These are phyloP conservation scores for Allygus modestus DNA, from an alignment of 2,888 invertebrate genomes.

Conservation along the genomic window DNA sequence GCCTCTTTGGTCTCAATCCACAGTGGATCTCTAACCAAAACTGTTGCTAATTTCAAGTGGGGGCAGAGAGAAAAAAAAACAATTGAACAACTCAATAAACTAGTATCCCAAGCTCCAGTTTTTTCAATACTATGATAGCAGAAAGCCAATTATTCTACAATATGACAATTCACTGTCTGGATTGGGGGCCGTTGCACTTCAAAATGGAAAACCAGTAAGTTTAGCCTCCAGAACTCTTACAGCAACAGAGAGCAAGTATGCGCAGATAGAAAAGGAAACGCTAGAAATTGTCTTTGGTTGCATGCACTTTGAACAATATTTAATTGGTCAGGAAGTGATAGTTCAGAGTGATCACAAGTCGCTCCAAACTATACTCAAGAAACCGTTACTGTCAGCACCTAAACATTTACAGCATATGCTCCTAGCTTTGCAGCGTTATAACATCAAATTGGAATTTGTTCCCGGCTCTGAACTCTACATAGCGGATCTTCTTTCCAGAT, in stretches of 20 bases:
- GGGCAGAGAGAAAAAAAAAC: background rate
- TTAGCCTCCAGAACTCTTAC: background rate
- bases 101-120: slow-evolving; percentile 2
- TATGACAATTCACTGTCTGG: background rate
- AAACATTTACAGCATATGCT: slow-evolving; percentile 63
- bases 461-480: background rate
- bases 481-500: background rate
- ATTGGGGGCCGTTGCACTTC: background rate
- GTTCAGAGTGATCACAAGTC: slow-evolving; percentile 72
- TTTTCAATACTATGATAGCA: slow-evolving; percentile 2
- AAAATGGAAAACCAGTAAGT: background rate
- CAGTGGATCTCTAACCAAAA: background rate
- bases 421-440: slow-evolving; percentile 31
- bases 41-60: background rate
- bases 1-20: too few species aligned
- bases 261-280: background rate
- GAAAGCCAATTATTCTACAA: background rate
- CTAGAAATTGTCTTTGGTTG: slow-evolving; percentile 1
- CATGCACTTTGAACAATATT: background rate
- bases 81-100: background rate
- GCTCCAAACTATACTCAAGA: slow-evolving; percentile 70
- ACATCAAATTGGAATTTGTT: background rate
- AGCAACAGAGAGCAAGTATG: background rate
- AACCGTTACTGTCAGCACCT: slow-evolving; percentile 61
- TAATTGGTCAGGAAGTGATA: background rate